Evolutionary conservation across 92 coral and sea anemone genomes (phyloP).

Genomic region (Actinernus sp.): DNA sequence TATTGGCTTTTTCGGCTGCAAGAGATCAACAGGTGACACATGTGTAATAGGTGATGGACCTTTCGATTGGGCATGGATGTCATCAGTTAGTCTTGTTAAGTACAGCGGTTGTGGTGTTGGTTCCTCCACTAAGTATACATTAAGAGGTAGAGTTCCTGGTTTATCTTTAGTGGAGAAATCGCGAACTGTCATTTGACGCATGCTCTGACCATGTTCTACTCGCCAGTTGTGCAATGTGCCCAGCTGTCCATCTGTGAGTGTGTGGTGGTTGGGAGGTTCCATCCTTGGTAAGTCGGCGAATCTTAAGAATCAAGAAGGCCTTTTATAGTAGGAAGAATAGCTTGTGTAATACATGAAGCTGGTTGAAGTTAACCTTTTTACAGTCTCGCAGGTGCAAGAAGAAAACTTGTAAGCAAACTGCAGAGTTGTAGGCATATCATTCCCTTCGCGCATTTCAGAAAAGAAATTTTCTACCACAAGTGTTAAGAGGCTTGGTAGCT

Average conservation of each 20-base stretch:
- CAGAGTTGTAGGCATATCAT: too few relatives aligned
- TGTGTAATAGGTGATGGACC: conserved; percentile 17
- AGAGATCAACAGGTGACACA: conserved; percentile 24
- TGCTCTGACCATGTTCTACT: conserved; percentile 41
- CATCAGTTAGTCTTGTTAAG: conserved; percentile 18
- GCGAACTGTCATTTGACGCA: conserved; percentile 46
- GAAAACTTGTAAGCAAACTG: too few relatives aligned
- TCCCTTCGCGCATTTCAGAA: too few relatives aligned
- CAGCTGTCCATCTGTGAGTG: conserved; percentile 34
- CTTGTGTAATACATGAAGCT: conserved; percentile 41
- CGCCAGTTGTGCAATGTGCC: conserved; percentile 41
- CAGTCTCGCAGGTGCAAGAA: conserved; percentile 35
- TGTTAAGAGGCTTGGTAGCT: too few relatives aligned
- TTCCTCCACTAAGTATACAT: conserved; percentile 25
- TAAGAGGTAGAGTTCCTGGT: conserved; percentile 43
- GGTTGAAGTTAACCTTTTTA: too few relatives aligned
- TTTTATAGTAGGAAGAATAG: conserved; percentile 32
- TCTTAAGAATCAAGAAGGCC: conserved; percentile 39
- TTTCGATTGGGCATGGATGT: conserved; percentile 22
- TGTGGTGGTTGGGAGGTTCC: conserved; percentile 48
- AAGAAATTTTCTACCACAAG: too few relatives aligned
- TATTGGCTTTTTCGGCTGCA: conserved; percentile 22
- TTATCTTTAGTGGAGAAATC: conserved; percentile 34
- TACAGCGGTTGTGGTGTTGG: conserved; percentile 13
- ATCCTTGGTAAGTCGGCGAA: conserved; percentile 41